These are phyloP conservation scores for Ceuthmochares aereus DNA, from an alignment of 2,113 vertebrate genomes.

Conservation along the genomic window DNA sequence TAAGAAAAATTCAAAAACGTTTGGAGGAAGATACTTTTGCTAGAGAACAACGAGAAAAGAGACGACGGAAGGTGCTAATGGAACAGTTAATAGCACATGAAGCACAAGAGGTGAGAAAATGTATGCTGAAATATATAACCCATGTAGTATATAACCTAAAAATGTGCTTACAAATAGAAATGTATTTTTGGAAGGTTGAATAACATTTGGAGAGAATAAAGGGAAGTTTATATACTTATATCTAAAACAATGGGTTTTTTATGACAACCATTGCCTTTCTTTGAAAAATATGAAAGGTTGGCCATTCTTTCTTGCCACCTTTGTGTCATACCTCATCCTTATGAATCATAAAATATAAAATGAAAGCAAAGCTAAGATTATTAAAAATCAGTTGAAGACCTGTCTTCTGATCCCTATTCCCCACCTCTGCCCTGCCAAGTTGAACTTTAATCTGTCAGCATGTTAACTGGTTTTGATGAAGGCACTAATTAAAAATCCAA, in stretches of 20 bases:
- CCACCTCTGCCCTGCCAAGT: fast-evolving
- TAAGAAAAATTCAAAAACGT: conserved; percentile 85
- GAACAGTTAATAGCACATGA: conserved; percentile 84
- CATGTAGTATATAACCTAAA: background rate
- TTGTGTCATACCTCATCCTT: background rate
- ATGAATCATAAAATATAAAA: background rate
- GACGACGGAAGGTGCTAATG: conserved; percentile 80
- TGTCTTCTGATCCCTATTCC: background rate
- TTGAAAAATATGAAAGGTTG: background rate
- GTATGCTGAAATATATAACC: background rate
- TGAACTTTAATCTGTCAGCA: background rate
- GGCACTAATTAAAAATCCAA: background rate
- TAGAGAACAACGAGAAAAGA: conserved; percentile 85
- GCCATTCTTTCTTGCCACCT: background rate
- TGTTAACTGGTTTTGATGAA: background rate
- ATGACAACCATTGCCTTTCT: background rate
- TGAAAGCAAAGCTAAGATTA: background rate
- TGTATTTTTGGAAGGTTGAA: background rate
- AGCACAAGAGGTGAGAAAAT: conserved; percentile 82
- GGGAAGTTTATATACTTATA: fast-evolving
- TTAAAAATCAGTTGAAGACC: background rate
- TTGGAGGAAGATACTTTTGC: conserved; percentile 81
- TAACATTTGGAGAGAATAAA: background rate
- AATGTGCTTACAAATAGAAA: background rate
- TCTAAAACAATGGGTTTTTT: background rate